A percentile compares a stretch with the other conserved stretches of the same genome.
These are phyloP conservation scores for Sander lucioperca DNA, from an alignment of 2,113 vertebrate species.

Conservation along the genomic window DNA sequence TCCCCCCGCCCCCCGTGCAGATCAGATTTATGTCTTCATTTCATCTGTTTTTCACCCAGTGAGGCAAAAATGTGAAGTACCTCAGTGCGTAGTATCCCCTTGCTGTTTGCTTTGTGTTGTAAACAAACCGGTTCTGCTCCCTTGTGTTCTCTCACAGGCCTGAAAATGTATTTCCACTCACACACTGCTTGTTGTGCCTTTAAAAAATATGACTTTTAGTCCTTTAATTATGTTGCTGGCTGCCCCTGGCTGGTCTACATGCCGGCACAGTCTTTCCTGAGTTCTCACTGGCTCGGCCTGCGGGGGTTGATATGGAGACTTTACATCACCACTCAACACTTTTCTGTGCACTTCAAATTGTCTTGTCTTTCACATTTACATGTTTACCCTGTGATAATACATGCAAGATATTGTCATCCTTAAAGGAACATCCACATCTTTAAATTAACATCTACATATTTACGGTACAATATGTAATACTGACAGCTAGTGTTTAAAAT, in stretches of 20 bases:
- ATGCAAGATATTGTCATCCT: slow-evolving; percentile 8
- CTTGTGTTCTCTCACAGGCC: slow-evolving; percentile 35
- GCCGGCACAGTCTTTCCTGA: slow-evolving; percentile 16
- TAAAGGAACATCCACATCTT: slow-evolving; percentile 8
- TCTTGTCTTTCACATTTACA: slow-evolving; percentile 26
- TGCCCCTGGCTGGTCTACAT: slow-evolving; percentile 30
- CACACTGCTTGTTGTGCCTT: background rate
- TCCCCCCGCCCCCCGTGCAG: background rate
- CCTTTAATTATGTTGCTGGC: slow-evolving; percentile 42
- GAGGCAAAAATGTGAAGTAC: slow-evolving; percentile 44
- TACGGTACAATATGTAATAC: too few species aligned
- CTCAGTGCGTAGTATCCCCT: slow-evolving; percentile 10
- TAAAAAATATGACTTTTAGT: slow-evolving; percentile 53
- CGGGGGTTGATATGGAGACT: slow-evolving; percentile 24
- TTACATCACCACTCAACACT: slow-evolving; percentile 18
- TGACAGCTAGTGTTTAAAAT: too few species aligned
- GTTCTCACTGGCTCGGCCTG: slow-evolving; percentile 13
- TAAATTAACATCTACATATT: too few species aligned
- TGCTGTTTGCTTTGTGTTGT: slow-evolving; percentile 16
- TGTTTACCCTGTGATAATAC: slow-evolving; percentile 10
- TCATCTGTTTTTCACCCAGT: slow-evolving; percentile 37
- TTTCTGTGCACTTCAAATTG: slow-evolving; percentile 20
- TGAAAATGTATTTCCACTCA: background rate
- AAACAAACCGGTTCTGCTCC: slow-evolving; percentile 36
- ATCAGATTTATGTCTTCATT: slow-evolving; percentile 64